Conservation (phyloP, 1,140 invertebrate species). For the Phocides pigmalion region DNA sequence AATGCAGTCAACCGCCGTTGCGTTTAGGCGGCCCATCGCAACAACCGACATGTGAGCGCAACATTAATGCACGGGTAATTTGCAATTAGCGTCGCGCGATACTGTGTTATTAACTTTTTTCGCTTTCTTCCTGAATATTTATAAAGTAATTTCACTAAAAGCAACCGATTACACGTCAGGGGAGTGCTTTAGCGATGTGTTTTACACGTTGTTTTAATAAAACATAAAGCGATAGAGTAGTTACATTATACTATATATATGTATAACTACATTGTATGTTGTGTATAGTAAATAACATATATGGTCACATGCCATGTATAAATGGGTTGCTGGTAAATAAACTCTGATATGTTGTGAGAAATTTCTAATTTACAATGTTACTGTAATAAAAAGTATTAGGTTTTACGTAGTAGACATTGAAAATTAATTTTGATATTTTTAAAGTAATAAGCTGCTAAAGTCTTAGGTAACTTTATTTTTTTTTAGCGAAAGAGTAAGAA, state of each 20-base stretch:
- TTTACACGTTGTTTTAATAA: conserved; percentile 35
- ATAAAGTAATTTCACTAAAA: conserved; percentile 79
- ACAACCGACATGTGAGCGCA: conserved; percentile 28
- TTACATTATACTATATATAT: not conserved
- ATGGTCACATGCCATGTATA: no score
- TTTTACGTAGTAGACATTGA: no score
- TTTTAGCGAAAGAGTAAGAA: no score
- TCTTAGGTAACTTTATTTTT: no score
- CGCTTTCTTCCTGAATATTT: conserved; percentile 71
- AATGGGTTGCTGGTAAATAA: no score
- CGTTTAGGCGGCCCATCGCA: conserved; percentile 22
- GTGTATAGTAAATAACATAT: no score
- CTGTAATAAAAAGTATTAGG: no score
- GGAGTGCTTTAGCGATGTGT: conserved; percentile 31
- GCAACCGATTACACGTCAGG: conserved; percentile 52
- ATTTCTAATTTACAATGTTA: no score
- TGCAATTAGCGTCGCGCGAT: conserved; percentile 69
- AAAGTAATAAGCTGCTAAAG: no score
- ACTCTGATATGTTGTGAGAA: no score
- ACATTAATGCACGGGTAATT: conserved; percentile 67
- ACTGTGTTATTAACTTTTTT: conserved; percentile 68
- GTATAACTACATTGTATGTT: not conserved
- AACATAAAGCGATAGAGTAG: not conserved
- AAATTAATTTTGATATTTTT: no score
- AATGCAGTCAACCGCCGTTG: conserved; percentile 21